Evolutionary conservation across 2,888 invertebrate genomes (phyloP).

Genomic region (Apantesis nais): DNA sequence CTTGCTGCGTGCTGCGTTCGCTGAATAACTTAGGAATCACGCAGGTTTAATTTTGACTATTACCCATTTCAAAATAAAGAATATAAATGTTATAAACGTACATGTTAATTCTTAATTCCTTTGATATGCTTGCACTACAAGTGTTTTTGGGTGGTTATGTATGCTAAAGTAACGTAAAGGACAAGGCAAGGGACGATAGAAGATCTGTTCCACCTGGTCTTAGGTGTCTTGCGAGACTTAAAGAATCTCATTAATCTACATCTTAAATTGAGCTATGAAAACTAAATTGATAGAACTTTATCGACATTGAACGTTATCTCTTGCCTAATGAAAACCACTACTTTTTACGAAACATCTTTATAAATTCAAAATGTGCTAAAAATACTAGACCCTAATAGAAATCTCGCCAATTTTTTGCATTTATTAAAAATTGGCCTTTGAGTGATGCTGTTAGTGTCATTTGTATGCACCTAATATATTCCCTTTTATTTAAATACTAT

Average conservation of each 20-base stretch:
- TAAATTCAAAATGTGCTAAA: too few relatives aligned
- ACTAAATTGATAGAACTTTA: too few relatives aligned
- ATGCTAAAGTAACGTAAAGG: not conserved
- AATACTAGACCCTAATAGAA: too few relatives aligned
- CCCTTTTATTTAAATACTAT: not conserved
- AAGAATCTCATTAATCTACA: not conserved
- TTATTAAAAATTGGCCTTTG: too few relatives aligned
- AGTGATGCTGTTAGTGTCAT: too few relatives aligned
- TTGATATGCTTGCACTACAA: not conserved
- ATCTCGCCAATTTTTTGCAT: too few relatives aligned
- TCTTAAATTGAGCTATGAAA: too few relatives aligned
- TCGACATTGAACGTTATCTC: not conserved
- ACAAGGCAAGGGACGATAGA: not conserved
- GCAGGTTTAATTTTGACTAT: not conserved
- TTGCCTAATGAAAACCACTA: not conserved
- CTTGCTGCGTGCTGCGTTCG: conserved; percentile 1
- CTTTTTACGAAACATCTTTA: not conserved
- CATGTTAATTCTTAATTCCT: not conserved
- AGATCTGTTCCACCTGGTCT: not conserved
- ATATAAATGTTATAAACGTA: not conserved
- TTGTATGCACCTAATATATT: too few relatives aligned
- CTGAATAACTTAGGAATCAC: conserved; percentile 1
- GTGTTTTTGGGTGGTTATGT: not conserved
- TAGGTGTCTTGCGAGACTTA: not conserved
- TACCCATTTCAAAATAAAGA: not conserved